phyloP scores from a whole-genome alignment of 2,113 vertebrate species.

The Peucedramus taeniatus region DNA sequence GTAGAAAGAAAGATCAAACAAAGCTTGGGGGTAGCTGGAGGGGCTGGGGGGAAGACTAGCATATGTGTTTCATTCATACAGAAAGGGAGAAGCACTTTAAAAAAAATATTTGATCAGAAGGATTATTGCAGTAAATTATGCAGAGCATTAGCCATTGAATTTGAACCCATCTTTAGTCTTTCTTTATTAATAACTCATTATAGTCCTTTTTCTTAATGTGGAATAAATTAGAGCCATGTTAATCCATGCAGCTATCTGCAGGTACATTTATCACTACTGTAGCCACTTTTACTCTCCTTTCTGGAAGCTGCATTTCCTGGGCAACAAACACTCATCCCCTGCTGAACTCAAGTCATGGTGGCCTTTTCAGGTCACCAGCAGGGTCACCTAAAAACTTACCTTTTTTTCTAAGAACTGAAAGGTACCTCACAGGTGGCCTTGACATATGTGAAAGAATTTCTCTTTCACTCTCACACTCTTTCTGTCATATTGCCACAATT shows the following conservation, averaged over 20 bases:
- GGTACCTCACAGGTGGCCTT: not conserved
- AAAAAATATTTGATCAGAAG: not conserved
- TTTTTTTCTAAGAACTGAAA: not conserved
- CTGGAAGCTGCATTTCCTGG: not conserved
- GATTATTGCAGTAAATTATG: constrained; percentile 35
- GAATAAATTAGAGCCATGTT: constrained; percentile 43
- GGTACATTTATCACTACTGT: constrained; percentile 25
- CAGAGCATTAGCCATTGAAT: constrained; percentile 27
- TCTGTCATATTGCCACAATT: not conserved
- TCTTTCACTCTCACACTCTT: not conserved
- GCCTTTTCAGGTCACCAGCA: not conserved
- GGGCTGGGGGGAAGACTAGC: not conserved
- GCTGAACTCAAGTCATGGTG: not conserved
- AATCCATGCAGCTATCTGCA: constrained; percentile 40
- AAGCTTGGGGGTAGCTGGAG: not conserved
- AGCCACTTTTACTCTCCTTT: not conserved
- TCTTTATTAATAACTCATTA: constrained; percentile 61
- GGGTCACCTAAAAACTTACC: not conserved
- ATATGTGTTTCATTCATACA: not conserved
- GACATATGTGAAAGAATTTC: not conserved
- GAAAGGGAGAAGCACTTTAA: not conserved
- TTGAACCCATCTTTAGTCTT: constrained; percentile 30
- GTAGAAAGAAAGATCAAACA: not conserved
- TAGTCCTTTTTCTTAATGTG: constrained; percentile 15
- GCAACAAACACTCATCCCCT: not conserved